Evolutionary conservation across 2,797 vertebrate species (phyloP), one percentile per base, ranked within the genome.

Genomic region (Eremophila alpestris): DNA sequence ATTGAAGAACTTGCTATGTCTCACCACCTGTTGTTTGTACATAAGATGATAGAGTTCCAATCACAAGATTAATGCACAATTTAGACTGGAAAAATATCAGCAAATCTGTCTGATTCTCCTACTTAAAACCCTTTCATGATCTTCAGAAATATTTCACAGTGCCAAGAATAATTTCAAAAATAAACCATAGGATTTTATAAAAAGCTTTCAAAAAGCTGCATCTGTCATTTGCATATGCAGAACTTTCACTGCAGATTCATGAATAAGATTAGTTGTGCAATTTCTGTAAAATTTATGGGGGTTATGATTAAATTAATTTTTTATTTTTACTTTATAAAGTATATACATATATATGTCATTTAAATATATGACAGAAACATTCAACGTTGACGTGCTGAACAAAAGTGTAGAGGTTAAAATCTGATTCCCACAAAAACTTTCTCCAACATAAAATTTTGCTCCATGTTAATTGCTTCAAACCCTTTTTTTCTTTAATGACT

Each of bases 1-100:
- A 96, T 65, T 87, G 94, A 90, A 88, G 83, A 93, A 90, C 70
- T 92, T 86, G 77, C 52, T 79, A 48, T 94, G 52, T 94, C 74
- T 89, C 87, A 73, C 79, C 90, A 94, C 93, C 91, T 96, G 95
- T 94, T 97, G 86, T 94, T 95, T 97, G 90, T 94, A 92, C 73
- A 92, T 95, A 83, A 90, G 75, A 95, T 89, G 90, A 95, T 43
- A 79, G 83, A 69, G 69, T 83, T 95, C 81, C 75, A 89, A 76
- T 93, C 96, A 81, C 65, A 91, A 97, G 94, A 93, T 46, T 79
- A 89, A 76, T 86, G 69, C 26, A 62, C 41, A 90, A 86, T 94
- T 95, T 81, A 89, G 78, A 75, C 49, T 52, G 38, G 68, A 78
- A 93, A 94, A 95, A 82, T 77, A 95, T 76, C 85, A 88, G 74